Conservation (phyloP, 2,888 invertebrate genomes). For the Phortica magna region DNA sequence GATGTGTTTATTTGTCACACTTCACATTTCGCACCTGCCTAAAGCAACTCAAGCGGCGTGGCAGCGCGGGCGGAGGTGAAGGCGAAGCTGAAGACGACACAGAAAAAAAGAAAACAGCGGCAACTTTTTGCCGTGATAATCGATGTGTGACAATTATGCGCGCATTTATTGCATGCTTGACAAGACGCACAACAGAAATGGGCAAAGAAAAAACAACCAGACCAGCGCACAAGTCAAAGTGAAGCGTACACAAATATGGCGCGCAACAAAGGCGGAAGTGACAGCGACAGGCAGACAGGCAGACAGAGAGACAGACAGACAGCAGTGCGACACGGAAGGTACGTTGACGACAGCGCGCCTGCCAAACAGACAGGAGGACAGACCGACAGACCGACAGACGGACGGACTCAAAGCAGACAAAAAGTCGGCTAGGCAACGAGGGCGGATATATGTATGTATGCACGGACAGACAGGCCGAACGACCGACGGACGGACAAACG, state of each 20-base stretch:
- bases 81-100: constrained; percentile 5
- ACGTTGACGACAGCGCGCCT: not conserved
- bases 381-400: no score
- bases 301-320: not conserved
- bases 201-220: no score
- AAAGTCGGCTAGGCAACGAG: not conserved
- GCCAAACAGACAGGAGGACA: no score
- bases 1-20: constrained; percentile 61
- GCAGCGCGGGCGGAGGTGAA: not conserved
- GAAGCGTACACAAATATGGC: not conserved
- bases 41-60: not conserved
- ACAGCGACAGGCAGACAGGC: not conserved
- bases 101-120: constrained; percentile 15
- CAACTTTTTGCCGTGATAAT: constrained; percentile 39
- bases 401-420: not conserved
- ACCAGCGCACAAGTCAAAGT: not conserved
- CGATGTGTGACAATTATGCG: constrained; percentile 56
- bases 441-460: not conserved
- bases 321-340: not conserved
- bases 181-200: not conserved
- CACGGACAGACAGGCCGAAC: no score
- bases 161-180: constrained; percentile 19
- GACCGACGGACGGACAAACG: no score
- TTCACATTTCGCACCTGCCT: constrained; percentile 1
- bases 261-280: not conserved